Conservation (phyloP, 1,140 invertebrate genomes). For the Heliconius hermathena region DNA sequence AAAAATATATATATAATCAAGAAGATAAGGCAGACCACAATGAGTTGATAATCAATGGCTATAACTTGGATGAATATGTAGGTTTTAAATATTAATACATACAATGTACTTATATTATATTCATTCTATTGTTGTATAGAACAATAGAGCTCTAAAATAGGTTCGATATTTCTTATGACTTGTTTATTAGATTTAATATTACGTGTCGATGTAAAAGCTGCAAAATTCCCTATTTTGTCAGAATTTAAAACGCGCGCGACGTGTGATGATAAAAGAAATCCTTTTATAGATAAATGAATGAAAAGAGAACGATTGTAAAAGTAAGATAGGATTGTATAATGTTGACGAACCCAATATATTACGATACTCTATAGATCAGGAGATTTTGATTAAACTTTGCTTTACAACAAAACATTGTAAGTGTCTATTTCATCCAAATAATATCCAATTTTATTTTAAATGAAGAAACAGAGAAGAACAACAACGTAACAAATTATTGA, state of each 20-base stretch:
- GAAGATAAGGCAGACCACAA: too few relatives aligned
- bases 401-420: neutral
- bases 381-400: neutral
- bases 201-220: neutral
- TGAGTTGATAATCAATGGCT: too few relatives aligned
- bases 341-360: neutral
- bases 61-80: too few relatives aligned
- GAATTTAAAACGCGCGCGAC: neutral
- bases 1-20: too few relatives aligned
- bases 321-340: neutral
- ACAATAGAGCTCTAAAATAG: neutral
- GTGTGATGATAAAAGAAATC: conserved; percentile 11
- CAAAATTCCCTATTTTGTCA: neutral
- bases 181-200: neutral
- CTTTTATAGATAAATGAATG: neutral
- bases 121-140: too few relatives aligned
- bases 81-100: too few relatives aligned
- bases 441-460: too few relatives aligned
- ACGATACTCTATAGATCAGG: neutral
- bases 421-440: neutral
- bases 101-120: too few relatives aligned
- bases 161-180: neutral
- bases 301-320: neutral
- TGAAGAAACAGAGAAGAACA: neutral
- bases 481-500: neutral